These are phyloP conservation scores for Rotaria macrura DNA, from an alignment of 2,888 invertebrate species.

Conservation along the genomic window DNA sequence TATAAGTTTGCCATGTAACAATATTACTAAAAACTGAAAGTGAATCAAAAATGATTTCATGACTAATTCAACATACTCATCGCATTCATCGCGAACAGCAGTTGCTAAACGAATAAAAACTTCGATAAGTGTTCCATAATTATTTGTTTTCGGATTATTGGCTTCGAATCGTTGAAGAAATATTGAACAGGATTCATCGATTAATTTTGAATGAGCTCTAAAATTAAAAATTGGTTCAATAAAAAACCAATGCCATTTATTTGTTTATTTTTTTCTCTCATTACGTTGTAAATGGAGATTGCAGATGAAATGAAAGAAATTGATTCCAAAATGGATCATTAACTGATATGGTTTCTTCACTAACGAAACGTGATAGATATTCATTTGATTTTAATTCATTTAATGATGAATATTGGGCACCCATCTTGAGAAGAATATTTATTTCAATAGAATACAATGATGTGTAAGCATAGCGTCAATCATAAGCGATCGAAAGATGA, in stretches of 20 bases:
- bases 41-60: too few relatives aligned
- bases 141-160: slow-evolving; percentile 77
- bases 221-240: slow-evolving; percentile 6
- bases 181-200: slow-evolving; percentile 69
- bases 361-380: slow-evolving; percentile 57
- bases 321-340: slow-evolving; percentile 89
- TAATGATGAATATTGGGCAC: slow-evolving; percentile 47
- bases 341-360: slow-evolving; percentile 65
- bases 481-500: too few relatives aligned
- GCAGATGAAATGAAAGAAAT: slow-evolving; percentile 76
- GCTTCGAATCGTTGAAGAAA: slow-evolving; percentile 65
- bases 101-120: slow-evolving; percentile 71
- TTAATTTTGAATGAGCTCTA: slow-evolving; percentile 62
- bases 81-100: slow-evolving; percentile 73
- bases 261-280: too few relatives aligned
- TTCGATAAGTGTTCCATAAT: slow-evolving; percentile 73
- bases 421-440: slow-evolving; percentile 39
- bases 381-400: slow-evolving; percentile 57
- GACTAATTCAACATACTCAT: too few relatives aligned
- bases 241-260: not conserved
- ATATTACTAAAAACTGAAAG: slow-evolving; percentile 56
- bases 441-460: too few relatives aligned
- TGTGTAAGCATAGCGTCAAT: too few relatives aligned
- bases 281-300: slow-evolving; percentile 61
- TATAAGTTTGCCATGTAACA: slow-evolving; percentile 85